Conservation (phyloP, 2,888 invertebrate species). For the Pterobdella sp. region DNA sequence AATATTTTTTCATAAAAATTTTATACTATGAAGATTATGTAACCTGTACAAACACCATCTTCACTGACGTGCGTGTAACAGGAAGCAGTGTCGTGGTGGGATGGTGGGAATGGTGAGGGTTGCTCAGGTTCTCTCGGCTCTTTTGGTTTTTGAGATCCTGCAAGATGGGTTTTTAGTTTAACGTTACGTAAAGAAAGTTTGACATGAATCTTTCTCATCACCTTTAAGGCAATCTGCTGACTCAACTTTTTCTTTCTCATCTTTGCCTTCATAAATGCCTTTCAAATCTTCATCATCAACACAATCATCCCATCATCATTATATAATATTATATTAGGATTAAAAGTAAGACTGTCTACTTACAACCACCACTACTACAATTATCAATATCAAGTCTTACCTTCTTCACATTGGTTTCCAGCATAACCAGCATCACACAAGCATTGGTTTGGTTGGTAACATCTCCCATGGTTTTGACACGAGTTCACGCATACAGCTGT, state of each 20-base stretch:
- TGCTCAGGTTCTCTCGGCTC: neutral
- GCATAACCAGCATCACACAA: conserved; percentile 78
- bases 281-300: neutral
- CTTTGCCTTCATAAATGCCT: neutral
- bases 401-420: conserved; percentile 72
- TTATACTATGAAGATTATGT: too few species aligned
- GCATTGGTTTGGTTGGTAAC: conserved; percentile 75
- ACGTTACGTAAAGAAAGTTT: neutral
- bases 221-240: neutral
- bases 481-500: conserved; percentile 69
- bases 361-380: conserved; percentile 16
- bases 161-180: neutral
- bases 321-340: too few species aligned
- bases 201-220: neutral
- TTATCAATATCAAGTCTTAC: conserved; percentile 47
- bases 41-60: neutral
- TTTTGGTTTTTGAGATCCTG: neutral
- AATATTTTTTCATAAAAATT: too few species aligned
- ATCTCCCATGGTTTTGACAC: conserved; percentile 74
- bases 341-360: too few species aligned
- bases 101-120: conserved; percentile 33
- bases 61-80: conserved; percentile 68
- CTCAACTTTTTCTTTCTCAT: neutral
- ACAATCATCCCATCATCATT: conserved; percentile 4
- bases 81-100: conserved; percentile 73